phyloP scores from a whole-genome alignment of 2,113 vertebrate genomes.

The Laticauda colubrina region DNA sequence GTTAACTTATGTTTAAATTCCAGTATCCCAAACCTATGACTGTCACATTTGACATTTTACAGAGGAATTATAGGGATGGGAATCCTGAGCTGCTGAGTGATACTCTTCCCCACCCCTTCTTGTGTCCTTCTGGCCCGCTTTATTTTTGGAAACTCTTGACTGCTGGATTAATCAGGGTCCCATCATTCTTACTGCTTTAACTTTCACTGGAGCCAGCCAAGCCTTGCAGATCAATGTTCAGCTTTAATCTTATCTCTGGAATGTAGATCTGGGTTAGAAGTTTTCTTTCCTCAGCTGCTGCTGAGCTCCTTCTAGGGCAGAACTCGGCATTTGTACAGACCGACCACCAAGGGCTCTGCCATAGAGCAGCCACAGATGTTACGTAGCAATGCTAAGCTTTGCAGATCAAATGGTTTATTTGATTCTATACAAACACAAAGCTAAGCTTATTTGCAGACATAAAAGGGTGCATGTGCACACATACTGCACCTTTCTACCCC shows the following conservation, averaged over 20 bases:
- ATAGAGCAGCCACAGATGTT: constrained; percentile 18
- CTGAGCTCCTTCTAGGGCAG: constrained; percentile 60
- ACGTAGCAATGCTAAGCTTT: not conserved
- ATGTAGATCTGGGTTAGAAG: constrained; percentile 47
- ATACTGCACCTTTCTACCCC: not conserved
- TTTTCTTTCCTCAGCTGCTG: constrained; percentile 58
- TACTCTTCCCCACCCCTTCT: constrained; percentile 51
- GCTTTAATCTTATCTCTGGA: constrained; percentile 71
- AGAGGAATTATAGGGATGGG: constrained; percentile 40
- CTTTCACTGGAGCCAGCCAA: constrained; percentile 33
- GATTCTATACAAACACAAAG: not conserved
- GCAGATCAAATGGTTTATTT: not conserved
- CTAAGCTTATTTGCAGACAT: not conserved
- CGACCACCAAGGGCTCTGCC: constrained; percentile 8
- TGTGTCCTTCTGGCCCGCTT: constrained; percentile 46
- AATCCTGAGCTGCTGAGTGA: constrained; percentile 60
- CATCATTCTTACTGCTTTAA: constrained; percentile 39
- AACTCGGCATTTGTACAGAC: not conserved
- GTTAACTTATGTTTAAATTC: constrained; percentile 49
- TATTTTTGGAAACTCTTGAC: constrained; percentile 68
- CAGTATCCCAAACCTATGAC: constrained; percentile 34
- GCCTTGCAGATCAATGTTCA: constrained; percentile 1
- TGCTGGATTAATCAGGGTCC: constrained; percentile 44
- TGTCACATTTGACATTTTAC: constrained; percentile 64
- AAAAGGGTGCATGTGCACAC: no score